Conservation (phyloP, 2,113 vertebrate genomes). For the human (Homo sapiens) region GRCh38 chr9:29489501-29490000, state of each 20-base stretch:
- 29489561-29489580: background rate
- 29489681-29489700: background rate
- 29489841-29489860: background rate
- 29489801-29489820: background rate
- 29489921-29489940: background rate
- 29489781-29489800: background rate
- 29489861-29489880: background rate
- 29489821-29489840: background rate
- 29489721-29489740: background rate
- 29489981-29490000: background rate
- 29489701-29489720: background rate
- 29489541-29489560: background rate
- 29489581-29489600: background rate
- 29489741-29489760: background rate
- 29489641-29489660: background rate
- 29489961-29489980: background rate
- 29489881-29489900: background rate
- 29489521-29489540: background rate
- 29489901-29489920: background rate
- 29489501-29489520: background rate
- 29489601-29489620: background rate
- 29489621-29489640: background rate
- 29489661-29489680: background rate
- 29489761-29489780: background rate
- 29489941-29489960: background rate